Base-by-base conservation (phyloP, 2,113 vertebrate genomes). In the Archilochus colubris region DNA sequence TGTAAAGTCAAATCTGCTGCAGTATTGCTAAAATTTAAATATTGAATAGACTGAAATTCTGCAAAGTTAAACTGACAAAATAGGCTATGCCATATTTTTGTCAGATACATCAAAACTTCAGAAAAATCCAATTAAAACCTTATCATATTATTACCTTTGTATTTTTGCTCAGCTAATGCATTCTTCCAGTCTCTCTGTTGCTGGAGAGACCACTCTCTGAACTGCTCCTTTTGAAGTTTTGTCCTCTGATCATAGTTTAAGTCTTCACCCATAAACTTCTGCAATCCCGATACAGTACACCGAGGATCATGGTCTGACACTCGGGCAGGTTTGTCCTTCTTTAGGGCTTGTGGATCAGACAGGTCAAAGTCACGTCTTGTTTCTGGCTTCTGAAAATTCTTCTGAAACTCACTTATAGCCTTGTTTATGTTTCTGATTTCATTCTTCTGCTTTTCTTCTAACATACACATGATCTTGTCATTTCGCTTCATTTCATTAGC, bases 241-340 rank as follows among this genome's bases (percentile, higher is more conserved):
- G 68, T 95, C 48, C 99, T 97, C 57, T 94, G 82, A 4, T 30
- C 11, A 28, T 88, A 88, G 63, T 96, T 97, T 16, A 97, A 91
- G 77, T 99, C 99, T 94, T 99, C 99, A 17, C 99, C 99, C 89
- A 97, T 44, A 79, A 99, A 98, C 25, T 97, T 98, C 50, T 98
- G 98, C 88, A 98, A 95, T 50, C 98, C 97, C 77, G 98, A 98
- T 2, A 97, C 1, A 1, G 97, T 97, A n/a, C 97, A 98, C 15
- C 80, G 89, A 24, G 88, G 80, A 31, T 98, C 98, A 22, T 3
- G 66, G 14, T 95, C 98, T 13, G 97, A 97, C 80, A 97, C 80
- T 18, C 95, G 85, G 36, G 94, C 95, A 27, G 97, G 97, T n/a
- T 58, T 91, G 24, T 97, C 98, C 64, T 98, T 98, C 96, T 96